These are phyloP conservation scores for Chrysolina haemoptera DNA, from an alignment of 2,888 invertebrate species.

Conservation along the genomic window DNA sequence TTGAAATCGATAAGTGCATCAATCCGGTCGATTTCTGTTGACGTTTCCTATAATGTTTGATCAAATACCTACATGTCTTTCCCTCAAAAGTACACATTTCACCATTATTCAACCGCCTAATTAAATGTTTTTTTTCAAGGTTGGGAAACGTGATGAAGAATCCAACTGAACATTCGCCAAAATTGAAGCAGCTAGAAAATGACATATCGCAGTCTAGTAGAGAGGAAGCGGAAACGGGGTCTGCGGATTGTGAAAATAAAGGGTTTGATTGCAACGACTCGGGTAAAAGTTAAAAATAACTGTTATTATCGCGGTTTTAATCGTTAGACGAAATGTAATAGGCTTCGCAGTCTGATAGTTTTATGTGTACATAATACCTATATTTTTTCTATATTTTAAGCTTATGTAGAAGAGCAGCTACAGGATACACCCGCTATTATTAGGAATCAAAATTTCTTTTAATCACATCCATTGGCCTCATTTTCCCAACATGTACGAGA, in stretches of 20 bases:
- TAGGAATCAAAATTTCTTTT: too few relatives aligned
- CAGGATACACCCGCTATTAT: neutral
- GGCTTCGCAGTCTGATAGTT: constrained; percentile 35
- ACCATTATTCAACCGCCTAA: constrained; percentile 52
- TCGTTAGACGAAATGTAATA: constrained; percentile 23
- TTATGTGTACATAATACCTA: constrained; percentile 24
- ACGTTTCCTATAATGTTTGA: too few relatives aligned
- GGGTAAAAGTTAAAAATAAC: constrained; percentile 48
- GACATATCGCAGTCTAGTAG: constrained; percentile 36
- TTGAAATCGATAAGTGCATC: too few relatives aligned
- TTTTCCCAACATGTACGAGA: too few relatives aligned
- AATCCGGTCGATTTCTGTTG: too few relatives aligned
- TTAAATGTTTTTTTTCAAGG: neutral
- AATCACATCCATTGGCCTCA: too few relatives aligned
- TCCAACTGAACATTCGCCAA: constrained; percentile 13
- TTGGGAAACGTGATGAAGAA: constrained; percentile 57
- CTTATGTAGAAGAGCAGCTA: neutral
- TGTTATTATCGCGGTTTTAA: constrained; percentile 38
- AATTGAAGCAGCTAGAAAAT: constrained; percentile 30
- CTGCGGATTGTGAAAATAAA: constrained; percentile 54
- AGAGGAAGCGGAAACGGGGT: constrained; percentile 52
- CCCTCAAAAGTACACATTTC: too few relatives aligned
- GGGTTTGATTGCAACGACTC: constrained; percentile 49
- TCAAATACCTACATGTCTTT: too few relatives aligned
- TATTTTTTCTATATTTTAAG: constrained; percentile 21